Evolutionary conservation across 2,113 vertebrate species (phyloP), one percentile per base, ranked within the genome.

Genomic region (Sapajus apella): DNA sequence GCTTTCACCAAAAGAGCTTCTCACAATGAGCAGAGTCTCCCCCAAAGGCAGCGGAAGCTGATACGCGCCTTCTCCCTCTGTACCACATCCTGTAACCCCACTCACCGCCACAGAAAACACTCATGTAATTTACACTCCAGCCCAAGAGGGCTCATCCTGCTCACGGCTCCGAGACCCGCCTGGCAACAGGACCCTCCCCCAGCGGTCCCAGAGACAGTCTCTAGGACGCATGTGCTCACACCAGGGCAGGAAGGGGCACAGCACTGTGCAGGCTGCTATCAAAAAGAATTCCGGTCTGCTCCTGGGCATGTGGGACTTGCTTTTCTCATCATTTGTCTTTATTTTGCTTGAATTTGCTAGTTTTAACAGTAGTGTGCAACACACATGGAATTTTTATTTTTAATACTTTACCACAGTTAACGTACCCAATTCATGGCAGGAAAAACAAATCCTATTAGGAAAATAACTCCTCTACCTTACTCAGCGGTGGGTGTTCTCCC

Each of bases 231-330:
- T 0, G 68, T 35, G 12, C 5, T 11, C 52, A 5, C 25, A 1
- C 68, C 8, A 3, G 50, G 8, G 2, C 7, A 23, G 7, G 55
- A 56, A 56, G 56, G 8, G 56, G 56, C 56, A 21, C 56, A 58
- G 56, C 56, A 23, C 5, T 3, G 2, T 0, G 12, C 0, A 0
- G 0, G 0, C 4, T 5, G 2, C 6, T 4, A 0, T 8, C 55
- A 10, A 3, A 64, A 14, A 5, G 55, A 37, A 16, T 11, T 6
- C 90, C 0, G n/a, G 25, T 2, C 0, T 32, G 18, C 32, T 18
- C 47, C 0, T 14, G 12, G 58, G 40, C 40, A 85, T 14, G 27
- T 35, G 20, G 30, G 55, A 37, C 8, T 58, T 40, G 7, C 20
- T 27, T 4, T 56, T 17, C 47, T 35, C 30, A 3, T 9, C 43